These are phyloP conservation scores for Drosophila gunungcola DNA, from an alignment of 1,140 invertebrate genomes.

Conservation along the genomic window DNA sequence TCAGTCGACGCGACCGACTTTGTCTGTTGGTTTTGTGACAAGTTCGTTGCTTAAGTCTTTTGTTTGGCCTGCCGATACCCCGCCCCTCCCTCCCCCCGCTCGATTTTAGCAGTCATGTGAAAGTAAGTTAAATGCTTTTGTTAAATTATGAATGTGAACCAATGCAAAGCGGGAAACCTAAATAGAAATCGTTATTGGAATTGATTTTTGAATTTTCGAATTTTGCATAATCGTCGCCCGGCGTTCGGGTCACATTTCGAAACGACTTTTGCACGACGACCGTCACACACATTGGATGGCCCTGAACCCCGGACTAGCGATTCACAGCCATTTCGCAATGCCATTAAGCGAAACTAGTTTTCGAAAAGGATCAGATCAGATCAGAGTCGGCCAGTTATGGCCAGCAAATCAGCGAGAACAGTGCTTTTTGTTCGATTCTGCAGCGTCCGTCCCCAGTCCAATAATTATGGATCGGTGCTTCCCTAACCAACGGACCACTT, in stretches of 20 bases:
- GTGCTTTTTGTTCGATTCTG: constrained; percentile 8
- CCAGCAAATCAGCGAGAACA: constrained; percentile 22
- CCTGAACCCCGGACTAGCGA: constrained; percentile 40
- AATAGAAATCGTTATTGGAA: constrained; percentile 76
- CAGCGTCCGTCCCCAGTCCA: neutral
- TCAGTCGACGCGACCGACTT: constrained; percentile 49
- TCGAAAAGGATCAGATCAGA: constrained; percentile 22
- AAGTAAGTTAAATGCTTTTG: constrained; percentile 77
- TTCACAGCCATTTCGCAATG: constrained; percentile 29
- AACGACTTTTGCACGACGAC: constrained; percentile 9
- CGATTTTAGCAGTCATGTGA: constrained; percentile 59
- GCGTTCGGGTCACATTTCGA: constrained; percentile 55
- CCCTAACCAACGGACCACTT: constrained; percentile 38
- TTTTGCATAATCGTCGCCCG: constrained; percentile 42
- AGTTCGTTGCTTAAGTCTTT: constrained; percentile 82
- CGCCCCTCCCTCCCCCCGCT: neutral
- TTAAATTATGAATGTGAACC: constrained; percentile 65
- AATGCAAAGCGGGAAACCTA: constrained; percentile 75
- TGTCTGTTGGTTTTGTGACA: constrained; percentile 73
- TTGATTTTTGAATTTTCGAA: constrained; percentile 44
- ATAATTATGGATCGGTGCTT: constrained; percentile 55
- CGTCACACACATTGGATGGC: constrained; percentile 28
- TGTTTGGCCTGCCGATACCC: constrained; percentile 42
- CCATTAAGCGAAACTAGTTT: constrained; percentile 60
- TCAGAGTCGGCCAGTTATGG: constrained; percentile 31